These are phyloP conservation scores for Gallinago solitaria DNA, from an alignment of 2,797 vertebrate genomes.

Conservation along the genomic window DNA sequence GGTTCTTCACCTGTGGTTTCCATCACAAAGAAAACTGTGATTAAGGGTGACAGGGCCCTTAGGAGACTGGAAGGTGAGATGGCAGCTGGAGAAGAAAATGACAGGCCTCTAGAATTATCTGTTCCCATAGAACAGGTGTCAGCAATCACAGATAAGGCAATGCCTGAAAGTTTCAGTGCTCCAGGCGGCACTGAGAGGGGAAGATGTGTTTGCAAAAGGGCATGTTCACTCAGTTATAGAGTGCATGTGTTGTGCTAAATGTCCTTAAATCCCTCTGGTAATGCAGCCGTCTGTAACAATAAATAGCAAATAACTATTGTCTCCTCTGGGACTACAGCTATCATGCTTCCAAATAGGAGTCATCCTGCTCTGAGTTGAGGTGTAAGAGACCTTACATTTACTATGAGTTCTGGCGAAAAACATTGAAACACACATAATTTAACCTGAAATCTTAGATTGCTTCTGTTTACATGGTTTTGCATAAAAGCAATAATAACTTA, in stretches of 20 bases:
- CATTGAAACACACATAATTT: background rate
- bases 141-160: background rate
- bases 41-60: conserved; percentile 44
- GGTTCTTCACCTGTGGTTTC: conserved; percentile 41
- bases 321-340: conserved; percentile 44
- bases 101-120: conserved; percentile 33
- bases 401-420: background rate
- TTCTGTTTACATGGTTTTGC: background rate
- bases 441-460: background rate
- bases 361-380: background rate
- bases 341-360: background rate
- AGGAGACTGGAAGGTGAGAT: conserved; percentile 50
- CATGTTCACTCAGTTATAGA: conserved; percentile 11
- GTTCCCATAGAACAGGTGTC: conserved; percentile 27
- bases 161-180: conserved; percentile 28
- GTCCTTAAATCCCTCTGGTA: conserved; percentile 48
- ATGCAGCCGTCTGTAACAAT: conserved; percentile 38
- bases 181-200: conserved; percentile 21
- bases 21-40: background rate
- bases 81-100: conserved; percentile 39
- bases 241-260: conserved; percentile 48
- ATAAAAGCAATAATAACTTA: background rate
- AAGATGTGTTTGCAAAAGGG: conserved; percentile 57
- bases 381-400: background rate
- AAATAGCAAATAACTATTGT: conserved; percentile 49